These are phyloP conservation scores for Choristoneura rosaceana DNA, from an alignment of 2,888 invertebrate species.

Conservation along the genomic window DNA sequence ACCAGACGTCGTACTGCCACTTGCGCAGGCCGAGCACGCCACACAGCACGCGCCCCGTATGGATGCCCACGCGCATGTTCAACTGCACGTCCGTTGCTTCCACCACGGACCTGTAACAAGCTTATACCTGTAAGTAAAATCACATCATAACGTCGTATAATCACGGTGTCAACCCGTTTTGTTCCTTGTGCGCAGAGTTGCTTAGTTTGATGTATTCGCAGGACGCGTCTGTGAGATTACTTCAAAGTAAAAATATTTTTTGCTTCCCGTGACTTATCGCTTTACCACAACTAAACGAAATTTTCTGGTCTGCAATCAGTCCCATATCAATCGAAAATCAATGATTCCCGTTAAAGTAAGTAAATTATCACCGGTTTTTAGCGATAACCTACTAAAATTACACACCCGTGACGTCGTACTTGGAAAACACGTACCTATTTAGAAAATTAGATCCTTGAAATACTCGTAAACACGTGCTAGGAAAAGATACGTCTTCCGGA, in stretches of 20 bases:
- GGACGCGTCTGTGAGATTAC: not conserved
- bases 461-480: not conserved
- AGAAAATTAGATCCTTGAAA: not conserved
- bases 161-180: not conserved
- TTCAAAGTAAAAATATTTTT: not conserved
- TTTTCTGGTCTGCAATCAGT: not conserved
- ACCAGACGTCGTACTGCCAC: constrained; percentile 98
- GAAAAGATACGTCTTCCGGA: not conserved
- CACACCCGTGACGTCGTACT: too few relatives aligned
- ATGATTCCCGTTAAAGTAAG: not conserved
- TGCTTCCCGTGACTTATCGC: not conserved
- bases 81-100: constrained; percentile 96
- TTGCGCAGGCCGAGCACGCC: constrained; percentile 95
- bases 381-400: not conserved
- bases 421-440: too few relatives aligned
- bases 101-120: constrained; percentile 89
- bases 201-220: not conserved
- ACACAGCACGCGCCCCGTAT: constrained; percentile 95
- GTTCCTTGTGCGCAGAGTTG: not conserved
- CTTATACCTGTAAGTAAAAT: not conserved
- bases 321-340: not conserved
- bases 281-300: not conserved
- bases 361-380: not conserved
- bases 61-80: constrained; percentile 97
- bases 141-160: not conserved